Evolutionary conservation across 2,113 vertebrate genomes (phyloP).

Genomic region (Cephalopholis sonnerati): DNA sequence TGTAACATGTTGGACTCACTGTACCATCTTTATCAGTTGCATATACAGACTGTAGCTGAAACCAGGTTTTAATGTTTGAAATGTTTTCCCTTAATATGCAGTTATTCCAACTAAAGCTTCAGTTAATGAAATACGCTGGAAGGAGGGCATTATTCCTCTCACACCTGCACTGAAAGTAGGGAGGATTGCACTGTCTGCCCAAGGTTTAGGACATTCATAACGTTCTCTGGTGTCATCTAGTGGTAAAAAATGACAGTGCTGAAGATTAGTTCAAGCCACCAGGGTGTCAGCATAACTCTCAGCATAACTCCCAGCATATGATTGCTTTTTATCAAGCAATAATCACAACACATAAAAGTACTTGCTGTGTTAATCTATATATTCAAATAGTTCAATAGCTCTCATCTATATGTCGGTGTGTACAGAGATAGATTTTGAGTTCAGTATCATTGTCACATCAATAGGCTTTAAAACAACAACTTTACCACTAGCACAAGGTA

Average conservation of each 20-base stretch:
- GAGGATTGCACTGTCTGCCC: not conserved
- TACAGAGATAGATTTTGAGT: not conserved
- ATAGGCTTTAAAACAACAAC: not conserved
- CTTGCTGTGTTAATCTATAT: not conserved
- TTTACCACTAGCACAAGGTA: not conserved
- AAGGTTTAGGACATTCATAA: not conserved
- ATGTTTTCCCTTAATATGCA: not conserved
- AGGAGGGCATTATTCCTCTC: not conserved
- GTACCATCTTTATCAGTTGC: not conserved
- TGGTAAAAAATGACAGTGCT: conserved; percentile 37
- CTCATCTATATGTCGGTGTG: not conserved
- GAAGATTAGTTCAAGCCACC: not conserved
- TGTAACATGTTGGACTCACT: not conserved
- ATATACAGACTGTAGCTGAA: too few relatives aligned
- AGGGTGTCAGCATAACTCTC: not conserved
- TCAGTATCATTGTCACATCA: not conserved
- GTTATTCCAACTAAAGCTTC: conserved; percentile 8
- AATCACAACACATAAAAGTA: not conserved
- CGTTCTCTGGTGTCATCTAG: conserved; percentile 69
- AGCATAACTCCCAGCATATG: not conserved
- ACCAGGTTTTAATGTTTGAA: not conserved
- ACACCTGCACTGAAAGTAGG: conserved; percentile 4
- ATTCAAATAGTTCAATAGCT: not conserved
- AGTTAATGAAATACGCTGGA: conserved; percentile 12
- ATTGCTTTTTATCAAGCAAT: not conserved